These are phyloP conservation scores for Dusona sp. DNA, from an alignment of 2,888 invertebrate species.

Conservation along the genomic window DNA sequence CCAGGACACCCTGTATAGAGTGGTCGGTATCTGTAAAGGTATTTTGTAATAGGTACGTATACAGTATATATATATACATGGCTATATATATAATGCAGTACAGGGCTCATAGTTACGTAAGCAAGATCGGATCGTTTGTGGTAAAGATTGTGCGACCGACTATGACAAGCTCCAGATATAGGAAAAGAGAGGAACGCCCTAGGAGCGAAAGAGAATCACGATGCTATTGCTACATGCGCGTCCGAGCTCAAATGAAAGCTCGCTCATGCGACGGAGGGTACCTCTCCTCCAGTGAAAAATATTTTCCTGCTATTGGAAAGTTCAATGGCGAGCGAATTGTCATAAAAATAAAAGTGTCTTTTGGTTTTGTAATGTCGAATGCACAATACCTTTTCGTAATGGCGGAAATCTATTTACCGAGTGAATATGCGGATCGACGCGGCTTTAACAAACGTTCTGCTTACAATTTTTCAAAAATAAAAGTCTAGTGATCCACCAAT, in stretches of 20 bases:
- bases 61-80: background rate
- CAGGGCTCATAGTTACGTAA: conserved; percentile 45
- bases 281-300: conserved; percentile 14
- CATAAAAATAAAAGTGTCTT: conserved; percentile 12
- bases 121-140: conserved; percentile 58
- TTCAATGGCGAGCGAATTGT: conserved; percentile 42
- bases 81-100: conserved; percentile 13
- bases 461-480: background rate
- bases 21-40: conserved; percentile 9
- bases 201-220: conserved; percentile 28
- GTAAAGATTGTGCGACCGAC: conserved; percentile 54
- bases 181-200: conserved; percentile 34
- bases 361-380: conserved; percentile 10
- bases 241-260: conserved; percentile 51
- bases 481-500: background rate
- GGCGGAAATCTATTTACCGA: conserved; percentile 10
- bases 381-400: background rate
- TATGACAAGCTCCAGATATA: conserved; percentile 37
- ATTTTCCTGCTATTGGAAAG: conserved; percentile 35
- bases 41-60: conserved; percentile 22
- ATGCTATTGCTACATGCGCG: conserved; percentile 45
- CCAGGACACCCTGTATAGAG: background rate
- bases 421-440: background rate
- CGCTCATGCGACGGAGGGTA: conserved; percentile 25
- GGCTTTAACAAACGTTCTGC: background rate